A percentile compares a stretch with the other conserved stretches of the same genome.
phyloP scores from a whole-genome alignment of 2,797 vertebrate genomes.

The Rhinoraja longicauda region DNA sequence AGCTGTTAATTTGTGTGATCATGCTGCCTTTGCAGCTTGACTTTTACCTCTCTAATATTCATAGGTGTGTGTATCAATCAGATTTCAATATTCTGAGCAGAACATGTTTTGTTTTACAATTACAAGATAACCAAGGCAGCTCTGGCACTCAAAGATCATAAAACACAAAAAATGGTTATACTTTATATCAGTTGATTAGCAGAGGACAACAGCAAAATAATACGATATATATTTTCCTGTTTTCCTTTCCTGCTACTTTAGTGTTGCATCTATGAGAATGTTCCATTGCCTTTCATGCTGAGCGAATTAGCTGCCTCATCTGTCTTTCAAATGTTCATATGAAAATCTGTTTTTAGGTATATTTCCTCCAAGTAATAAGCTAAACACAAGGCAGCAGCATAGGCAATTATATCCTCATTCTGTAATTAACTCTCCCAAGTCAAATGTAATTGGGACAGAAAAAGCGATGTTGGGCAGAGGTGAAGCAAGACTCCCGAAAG shows the following conservation, averaged over 20 bases:
- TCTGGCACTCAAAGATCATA: neutral
- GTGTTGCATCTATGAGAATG: too few species aligned
- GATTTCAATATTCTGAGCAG: neutral
- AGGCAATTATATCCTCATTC: too few species aligned
- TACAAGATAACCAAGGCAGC: neutral
- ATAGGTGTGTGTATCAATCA: neutral
- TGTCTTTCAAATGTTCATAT: neutral
- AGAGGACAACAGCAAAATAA: neutral
- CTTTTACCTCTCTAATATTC: neutral
- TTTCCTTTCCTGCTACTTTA: neutral
- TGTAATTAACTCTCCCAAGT: too few species aligned
- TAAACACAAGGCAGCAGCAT: neutral
- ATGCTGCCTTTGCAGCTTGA: neutral
- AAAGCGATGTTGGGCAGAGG: neutral
- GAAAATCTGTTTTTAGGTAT: neutral
- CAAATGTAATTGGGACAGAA: neutral
- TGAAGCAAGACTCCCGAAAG: neutral
- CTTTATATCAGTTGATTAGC: neutral
- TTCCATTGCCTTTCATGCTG: neutral
- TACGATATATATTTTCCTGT: neutral
- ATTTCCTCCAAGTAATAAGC: neutral
- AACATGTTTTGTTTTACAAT: neutral
- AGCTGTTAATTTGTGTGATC: neutral
- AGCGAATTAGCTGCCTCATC: neutral
- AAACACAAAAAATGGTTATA: neutral